phyloP scores from a whole-genome alignment of 2,797 vertebrate genomes.

The Phataginus tetradactyla region DNA sequence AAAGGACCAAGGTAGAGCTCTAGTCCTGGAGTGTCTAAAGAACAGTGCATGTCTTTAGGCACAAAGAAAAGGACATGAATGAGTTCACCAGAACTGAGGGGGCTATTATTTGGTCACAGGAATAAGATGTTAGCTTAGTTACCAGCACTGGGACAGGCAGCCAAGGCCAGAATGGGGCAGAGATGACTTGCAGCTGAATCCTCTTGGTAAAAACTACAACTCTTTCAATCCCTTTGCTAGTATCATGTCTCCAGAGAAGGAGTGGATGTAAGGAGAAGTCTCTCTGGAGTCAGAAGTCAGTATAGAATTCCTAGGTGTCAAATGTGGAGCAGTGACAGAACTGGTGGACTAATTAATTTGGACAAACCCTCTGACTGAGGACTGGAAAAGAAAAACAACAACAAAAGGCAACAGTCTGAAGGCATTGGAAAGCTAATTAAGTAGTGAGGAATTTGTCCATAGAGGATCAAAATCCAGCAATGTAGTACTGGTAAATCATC shows the following conservation, averaged over 20 bases:
- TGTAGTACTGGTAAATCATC: background rate
- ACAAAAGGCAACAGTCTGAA: background rate
- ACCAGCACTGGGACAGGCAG: background rate
- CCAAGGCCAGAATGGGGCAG: background rate
- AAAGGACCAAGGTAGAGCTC: background rate
- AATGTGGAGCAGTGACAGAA: background rate
- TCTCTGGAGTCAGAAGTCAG: background rate
- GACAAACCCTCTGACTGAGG: background rate
- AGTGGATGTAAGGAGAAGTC: background rate
- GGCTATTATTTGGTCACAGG: background rate
- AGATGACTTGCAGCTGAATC: background rate
- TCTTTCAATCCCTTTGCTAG: background rate
- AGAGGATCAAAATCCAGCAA: background rate
- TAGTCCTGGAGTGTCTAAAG: background rate
- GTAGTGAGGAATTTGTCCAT: background rate
- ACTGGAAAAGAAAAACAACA: background rate
- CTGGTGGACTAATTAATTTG: background rate
- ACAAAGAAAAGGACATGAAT: background rate
- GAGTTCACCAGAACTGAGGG: background rate
- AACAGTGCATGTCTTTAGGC: background rate
- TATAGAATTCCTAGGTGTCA: background rate
- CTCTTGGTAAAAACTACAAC: background rate
- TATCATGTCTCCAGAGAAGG: background rate
- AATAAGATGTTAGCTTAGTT: background rate
- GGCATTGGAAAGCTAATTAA: background rate